phyloP scores from a whole-genome alignment of 2,888 invertebrate genomes.

The Cinara cedri region DNA sequence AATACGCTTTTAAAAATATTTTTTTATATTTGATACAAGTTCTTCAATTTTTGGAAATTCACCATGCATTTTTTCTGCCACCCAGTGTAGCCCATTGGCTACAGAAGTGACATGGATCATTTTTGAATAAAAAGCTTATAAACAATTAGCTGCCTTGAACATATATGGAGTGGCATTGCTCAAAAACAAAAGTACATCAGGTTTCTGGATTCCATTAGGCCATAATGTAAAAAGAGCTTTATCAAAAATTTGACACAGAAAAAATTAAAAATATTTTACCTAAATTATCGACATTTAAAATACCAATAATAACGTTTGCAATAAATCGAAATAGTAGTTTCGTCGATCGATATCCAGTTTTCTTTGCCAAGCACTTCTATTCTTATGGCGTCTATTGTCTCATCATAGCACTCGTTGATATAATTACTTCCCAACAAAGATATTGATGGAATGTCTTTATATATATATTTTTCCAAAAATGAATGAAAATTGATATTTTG shows the following conservation, averaged over 20 bases:
- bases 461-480: not conserved
- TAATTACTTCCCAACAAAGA: not conserved
- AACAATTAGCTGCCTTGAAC: not conserved
- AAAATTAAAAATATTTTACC: not conserved
- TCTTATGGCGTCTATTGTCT: not conserved
- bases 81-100: not conserved
- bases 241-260: not conserved
- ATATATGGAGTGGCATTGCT: not conserved
- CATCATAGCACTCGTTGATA: not conserved
- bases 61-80: not conserved
- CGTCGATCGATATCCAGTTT: not conserved
- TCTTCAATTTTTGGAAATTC: no score
- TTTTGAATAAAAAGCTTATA: constrained; percentile 1
- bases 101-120: not conserved
- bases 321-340: not conserved
- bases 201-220: not conserved
- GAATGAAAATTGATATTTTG: not conserved
- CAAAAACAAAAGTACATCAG: not conserved
- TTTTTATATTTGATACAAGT: no score
- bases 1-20: no score
- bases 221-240: constrained; percentile 3
- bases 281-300: not conserved
- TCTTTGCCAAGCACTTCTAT: not conserved
- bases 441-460: not conserved
- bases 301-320: not conserved